Evolutionary conservation across 1,140 invertebrate species (phyloP), one percentile per base, ranked within the genome.

Genomic region (Cherax quadricarinatus): DNA sequence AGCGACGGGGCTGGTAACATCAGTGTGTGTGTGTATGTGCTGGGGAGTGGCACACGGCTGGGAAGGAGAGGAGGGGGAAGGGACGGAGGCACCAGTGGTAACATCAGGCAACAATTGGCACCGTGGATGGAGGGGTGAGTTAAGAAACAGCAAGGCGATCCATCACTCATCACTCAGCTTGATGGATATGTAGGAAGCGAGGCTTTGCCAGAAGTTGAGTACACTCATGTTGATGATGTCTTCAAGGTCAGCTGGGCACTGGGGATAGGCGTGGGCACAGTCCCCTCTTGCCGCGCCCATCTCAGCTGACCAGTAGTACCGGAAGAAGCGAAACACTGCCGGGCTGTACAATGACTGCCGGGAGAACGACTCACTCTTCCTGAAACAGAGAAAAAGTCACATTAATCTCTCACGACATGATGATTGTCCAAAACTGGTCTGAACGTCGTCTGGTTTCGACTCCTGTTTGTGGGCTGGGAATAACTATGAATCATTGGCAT

Each of bases 191-290:
- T 51, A 57, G 16, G 83, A 86, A 30, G 90, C 90, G 75, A 93
- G 86, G 30, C 57, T 62, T 60, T 93, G 92, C 92, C 92, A 93
- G 83, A 93, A 90, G 80, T 51, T 85, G 12, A 93, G 92, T 14
- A 93, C 92, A 24, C 84, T 49, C 92, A 93, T 93, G 70, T 93
- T 89, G 81, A 93, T 85, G 73, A 93, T 86, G 80, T 88, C 88
- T 70, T 89, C 80, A 73, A 88, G 73, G 48, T 60, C 51, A 51
- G 92, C 92, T 3, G 86, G 83, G 78, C 92, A 93, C 49, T 73
- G 60, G 86, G 4, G n/a, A 73, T 93, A 93, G 86, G 81, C 70
- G 82, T 53, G 48, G 24, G 14, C 24, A 73, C 92, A 93, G 66
- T 89, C 87, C 83, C 57, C 81, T 21, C 86, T 79, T 21, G 79